phyloP scores from a whole-genome alignment of 2,797 vertebrate species.

The Betta splendens region DNA sequence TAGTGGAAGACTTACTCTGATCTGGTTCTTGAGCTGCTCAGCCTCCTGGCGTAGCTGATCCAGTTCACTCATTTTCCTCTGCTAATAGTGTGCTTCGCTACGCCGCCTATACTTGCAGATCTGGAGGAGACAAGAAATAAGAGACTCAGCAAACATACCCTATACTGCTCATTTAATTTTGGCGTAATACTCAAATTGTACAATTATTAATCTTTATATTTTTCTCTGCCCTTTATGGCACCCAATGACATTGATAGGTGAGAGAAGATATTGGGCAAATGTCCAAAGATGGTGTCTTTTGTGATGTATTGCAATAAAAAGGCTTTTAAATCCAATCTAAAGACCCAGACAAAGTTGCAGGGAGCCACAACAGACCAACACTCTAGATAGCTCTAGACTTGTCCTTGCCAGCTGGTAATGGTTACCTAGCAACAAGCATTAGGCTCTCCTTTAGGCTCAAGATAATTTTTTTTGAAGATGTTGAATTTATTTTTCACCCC shows the following conservation, averaged over 20 bases:
- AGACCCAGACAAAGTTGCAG: slow-evolving; percentile 43
- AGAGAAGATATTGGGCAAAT: not conserved
- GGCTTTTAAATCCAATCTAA: slow-evolving; percentile 23
- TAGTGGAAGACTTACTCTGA: slow-evolving; percentile 86
- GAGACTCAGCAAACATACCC: slow-evolving; percentile 24
- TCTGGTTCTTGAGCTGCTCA: slow-evolving; percentile 98
- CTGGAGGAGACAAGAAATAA: slow-evolving; percentile 68
- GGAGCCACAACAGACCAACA: slow-evolving; percentile 40
- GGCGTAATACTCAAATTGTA: not conserved
- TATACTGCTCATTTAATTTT: slow-evolving; percentile 1
- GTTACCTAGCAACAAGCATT: slow-evolving; percentile 81
- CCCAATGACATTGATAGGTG: slow-evolving; percentile 8
- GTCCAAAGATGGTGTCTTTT: slow-evolving; percentile 1
- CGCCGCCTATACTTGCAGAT: slow-evolving; percentile 87
- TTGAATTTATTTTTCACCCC: slow-evolving; percentile 47
- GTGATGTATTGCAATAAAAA: not conserved
- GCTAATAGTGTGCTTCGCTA: slow-evolving; percentile 87
- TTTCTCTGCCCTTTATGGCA: not conserved
- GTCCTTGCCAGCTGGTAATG: slow-evolving; percentile 70
- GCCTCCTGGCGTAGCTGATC: slow-evolving; percentile 98
- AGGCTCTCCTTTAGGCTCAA: slow-evolving; percentile 70
- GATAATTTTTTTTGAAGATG: slow-evolving; percentile 65
- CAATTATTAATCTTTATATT: not conserved
- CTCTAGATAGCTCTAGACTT: slow-evolving; percentile 58
- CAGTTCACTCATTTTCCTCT: slow-evolving; percentile 98